Evolutionary conservation across 1,140 invertebrate species (phyloP), one percentile per base, ranked within the genome.

Genomic region (Drosophila kikkawai): DNA sequence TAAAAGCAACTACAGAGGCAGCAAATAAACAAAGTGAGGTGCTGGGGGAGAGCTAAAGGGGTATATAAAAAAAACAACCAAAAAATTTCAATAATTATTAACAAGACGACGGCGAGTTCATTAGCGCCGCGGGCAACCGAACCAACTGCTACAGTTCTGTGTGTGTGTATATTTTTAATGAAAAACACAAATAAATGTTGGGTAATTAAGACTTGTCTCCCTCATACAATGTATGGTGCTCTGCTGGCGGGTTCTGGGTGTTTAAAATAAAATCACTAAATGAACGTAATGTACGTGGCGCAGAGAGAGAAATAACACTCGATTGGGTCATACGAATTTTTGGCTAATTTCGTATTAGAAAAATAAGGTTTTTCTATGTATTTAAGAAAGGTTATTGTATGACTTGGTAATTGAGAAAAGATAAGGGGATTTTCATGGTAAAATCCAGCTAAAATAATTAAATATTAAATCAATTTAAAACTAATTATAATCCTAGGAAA

Each of bases 31-130:
- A 73, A 75, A 56, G 44, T 57, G 64, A 29, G 42, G 44, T 7
- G 19, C 5, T 6, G 26, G 26, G 26, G 3, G 22, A 17, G 22
- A 17, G n/a, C 4, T 29, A 37, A 12, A 17, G 34, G 39, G 56
- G 44, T 8, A n/a, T 39, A 56, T 2, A 15, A 29, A 36, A 63
- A 22, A 53, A 53, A 29, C 32, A 63, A 74, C 63, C 60, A 65
- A 84, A 79, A 53, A 87, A 67, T 71, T 88, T 88, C 66, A 87
- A 87, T 90, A 87, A 87, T 87, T 90, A 87, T 87, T 87, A 88
- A 90, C 85, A 87, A 87, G 84, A 87, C 75, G 65, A 50, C 79
- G 77, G 58, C 77, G 84, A 83, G 83, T 86, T 86, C 83, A 87
- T 87, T 87, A 87, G 83, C 83, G 83, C 83, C 83, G 67, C 68